Base-by-base conservation (phyloP, 2,113 vertebrate species). In the Sarotherodon lohbergeri region DNA sequence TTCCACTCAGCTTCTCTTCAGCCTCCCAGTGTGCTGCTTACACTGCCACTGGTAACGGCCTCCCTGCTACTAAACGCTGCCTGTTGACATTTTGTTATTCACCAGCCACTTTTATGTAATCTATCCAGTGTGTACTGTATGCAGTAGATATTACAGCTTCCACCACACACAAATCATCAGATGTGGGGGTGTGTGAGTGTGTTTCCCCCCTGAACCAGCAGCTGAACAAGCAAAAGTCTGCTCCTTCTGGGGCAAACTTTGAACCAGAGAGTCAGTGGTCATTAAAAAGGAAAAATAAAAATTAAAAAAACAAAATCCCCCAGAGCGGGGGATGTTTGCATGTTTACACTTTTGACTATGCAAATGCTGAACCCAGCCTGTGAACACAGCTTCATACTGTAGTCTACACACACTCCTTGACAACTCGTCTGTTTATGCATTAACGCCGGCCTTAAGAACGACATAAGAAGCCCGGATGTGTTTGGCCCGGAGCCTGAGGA, bases 11-110 rank as follows among this genome's bases (percentile, higher is more conserved):
- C 68, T 81, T 80, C 41, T 50, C 24, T 80, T 56, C 79, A 32
- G 59, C 82, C 85, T 66, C 56, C 73, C 73, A 54, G 81, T 50
- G 80, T 88, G 80, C 79, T 61, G 17, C 63, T 88, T 86, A 82
- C 87, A 68, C 68, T 32, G 82, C 48, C 39, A 86, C 50, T 68
- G 80, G 68, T 13, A 80, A 52, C 8, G 94, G 94, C 91, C 94
- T 93, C 85, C 84, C 91, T 88, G 92, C 92, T 92, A 88, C 86
- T 94, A 94, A 96, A 95, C 84, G 94, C 95, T 96, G 96, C 95
- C 95, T 90, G 95, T 94, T 97, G 97, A 97, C 97, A 96, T 61
- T 76, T 92, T 93, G 94, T 85, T 96, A 95, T 96, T 96, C 95
- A 89, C 89, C 88, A 92, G 94, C 94, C 96, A 93, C 92, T 95